phyloP scores from a whole-genome alignment of 2,888 invertebrate species.

The Eupithecia subfuscata region DNA sequence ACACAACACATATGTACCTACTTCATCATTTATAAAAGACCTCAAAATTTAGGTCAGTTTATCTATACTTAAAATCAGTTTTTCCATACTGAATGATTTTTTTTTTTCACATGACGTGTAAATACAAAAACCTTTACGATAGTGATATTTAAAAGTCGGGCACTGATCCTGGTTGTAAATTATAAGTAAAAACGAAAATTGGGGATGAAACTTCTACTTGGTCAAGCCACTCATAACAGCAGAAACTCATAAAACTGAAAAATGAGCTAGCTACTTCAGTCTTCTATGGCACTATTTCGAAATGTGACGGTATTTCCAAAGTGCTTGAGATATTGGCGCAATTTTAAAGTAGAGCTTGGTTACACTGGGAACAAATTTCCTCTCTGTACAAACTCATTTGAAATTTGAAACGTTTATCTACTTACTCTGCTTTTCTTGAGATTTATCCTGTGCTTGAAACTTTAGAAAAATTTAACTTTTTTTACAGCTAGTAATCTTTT shows the following conservation, averaged over 20 bases:
- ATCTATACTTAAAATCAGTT: too few relatives aligned
- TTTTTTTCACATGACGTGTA: too few relatives aligned
- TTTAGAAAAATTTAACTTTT: neutral
- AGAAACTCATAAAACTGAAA: neutral
- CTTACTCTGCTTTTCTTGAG: neutral
- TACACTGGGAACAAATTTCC: slow-evolving; percentile 15
- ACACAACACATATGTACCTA: neutral
- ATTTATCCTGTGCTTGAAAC: neutral
- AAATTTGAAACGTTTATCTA: slow-evolving; percentile 1
- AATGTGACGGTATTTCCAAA: slow-evolving; percentile 24
- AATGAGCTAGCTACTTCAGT: slow-evolving; percentile 10
- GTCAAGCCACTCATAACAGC: neutral
- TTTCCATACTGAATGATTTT: too few relatives aligned
- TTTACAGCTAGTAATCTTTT: neutral
- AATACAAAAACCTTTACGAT: too few relatives aligned
- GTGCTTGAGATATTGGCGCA: slow-evolving; percentile 24
- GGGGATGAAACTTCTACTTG: neutral
- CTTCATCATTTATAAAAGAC: too few relatives aligned
- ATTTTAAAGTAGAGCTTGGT: slow-evolving; percentile 16
- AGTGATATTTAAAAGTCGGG: too few relatives aligned
- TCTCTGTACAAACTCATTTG: slow-evolving; percentile 3
- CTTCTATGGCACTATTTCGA: slow-evolving; percentile 9
- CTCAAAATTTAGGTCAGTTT: too few relatives aligned
- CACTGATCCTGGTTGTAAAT: too few relatives aligned
- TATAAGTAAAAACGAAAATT: neutral